Evolutionary conservation across 2,797 vertebrate species (phyloP), one percentile per base, ranked within the genome.

Genomic region (Diceros bicornis): DNA sequence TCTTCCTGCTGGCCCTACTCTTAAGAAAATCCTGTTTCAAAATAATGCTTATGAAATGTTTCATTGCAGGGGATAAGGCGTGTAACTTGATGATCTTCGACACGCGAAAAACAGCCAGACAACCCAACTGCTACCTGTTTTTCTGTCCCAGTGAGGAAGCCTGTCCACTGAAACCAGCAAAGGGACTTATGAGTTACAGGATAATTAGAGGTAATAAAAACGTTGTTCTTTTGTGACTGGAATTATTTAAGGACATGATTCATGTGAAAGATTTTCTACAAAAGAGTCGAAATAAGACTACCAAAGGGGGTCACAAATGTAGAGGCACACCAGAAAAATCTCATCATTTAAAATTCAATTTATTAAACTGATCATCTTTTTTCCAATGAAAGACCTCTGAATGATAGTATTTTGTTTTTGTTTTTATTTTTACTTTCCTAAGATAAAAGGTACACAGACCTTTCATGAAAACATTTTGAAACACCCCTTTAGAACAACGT

Each of bases 61-160:
- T 96, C 59, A 0, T 97, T 96, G 4, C 98, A 99, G 99, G 99
- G 77, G 96, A 99, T 69, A 99, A 98, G 93, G 93, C 78, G 0
- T 99, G 99, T 97, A 99, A 99, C 97, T 97, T 99, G 98, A 98
- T 99, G 29, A 98, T 99, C 97, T 99, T 99, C 94, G 99, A 99
- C 41, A 94, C 97, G 75, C 98, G 98, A 92, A 99, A 99, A 83
- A 93, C 95, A 27, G 64, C 72, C 0, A 21, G 55, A 0, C 98
- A 98, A 1, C 99, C 99, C 17, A 99, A 99, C 99, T 99, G 99
- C 98, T 99, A 99, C 98, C 98, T 99, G 57, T 99, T 99, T 97
- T 98, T 99, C 98, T 99, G 99, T 88, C 99, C 98, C 68, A 98
- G 89, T 1, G 97, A 99, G 92, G 99, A 99, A 91, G 99, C 99